These are phyloP conservation scores for Leptobrachium leishanense DNA, from an alignment of 2,113 vertebrate species.

Conservation along the genomic window DNA sequence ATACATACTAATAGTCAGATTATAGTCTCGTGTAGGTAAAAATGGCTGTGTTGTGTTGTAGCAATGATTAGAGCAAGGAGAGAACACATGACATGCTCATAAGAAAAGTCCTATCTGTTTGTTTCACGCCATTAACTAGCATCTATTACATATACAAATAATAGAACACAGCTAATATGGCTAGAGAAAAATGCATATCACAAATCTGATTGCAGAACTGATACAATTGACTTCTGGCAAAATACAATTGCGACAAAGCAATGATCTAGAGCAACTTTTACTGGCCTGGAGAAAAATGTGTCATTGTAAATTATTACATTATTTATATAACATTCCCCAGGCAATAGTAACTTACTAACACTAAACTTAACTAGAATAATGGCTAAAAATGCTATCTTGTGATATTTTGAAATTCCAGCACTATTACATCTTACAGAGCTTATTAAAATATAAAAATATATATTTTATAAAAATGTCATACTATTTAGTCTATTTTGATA, in stretches of 20 bases:
- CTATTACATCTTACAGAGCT: neutral
- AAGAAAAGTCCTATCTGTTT: no score
- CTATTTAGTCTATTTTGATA: neutral
- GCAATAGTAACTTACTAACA: conserved; percentile 7
- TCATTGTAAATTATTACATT: conserved; percentile 29
- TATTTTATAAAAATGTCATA: neutral
- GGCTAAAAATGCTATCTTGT: neutral
- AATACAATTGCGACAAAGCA: conserved; percentile 11
- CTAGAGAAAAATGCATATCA: neutral
- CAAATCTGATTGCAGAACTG: no score
- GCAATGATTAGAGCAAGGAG: no score
- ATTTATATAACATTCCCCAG: conserved; percentile 3
- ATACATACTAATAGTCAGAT: no score
- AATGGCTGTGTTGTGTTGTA: no score
- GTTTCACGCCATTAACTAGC: no score
- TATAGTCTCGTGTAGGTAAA: no score
- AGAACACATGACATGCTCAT: no score
- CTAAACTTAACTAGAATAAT: conserved; percentile 3
- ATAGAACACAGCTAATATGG: no score
- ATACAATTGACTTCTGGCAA: neutral
- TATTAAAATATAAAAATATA: neutral
- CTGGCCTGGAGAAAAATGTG: conserved; percentile 36
- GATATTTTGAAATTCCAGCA: neutral
- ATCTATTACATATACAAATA: no score
- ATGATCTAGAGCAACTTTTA: conserved; percentile 20